Percentiles rank a stretch among this genome's conserved stretches.
Evolutionary conservation across 2,888 invertebrate genomes (phyloP).

Genomic region (Pilophorus perplexus): DNA sequence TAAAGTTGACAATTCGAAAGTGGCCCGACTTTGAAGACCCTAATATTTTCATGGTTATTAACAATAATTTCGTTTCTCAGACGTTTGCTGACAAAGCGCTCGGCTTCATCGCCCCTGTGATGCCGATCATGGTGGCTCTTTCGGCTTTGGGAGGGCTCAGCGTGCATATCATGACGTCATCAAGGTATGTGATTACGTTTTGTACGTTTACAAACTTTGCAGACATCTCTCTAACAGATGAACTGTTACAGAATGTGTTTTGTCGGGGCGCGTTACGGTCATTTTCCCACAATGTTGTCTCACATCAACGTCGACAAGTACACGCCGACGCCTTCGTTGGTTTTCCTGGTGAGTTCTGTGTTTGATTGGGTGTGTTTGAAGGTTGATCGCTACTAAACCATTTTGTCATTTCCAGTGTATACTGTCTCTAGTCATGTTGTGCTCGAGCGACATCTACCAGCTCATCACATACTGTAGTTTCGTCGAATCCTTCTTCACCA

Average conservation of each 20-base stretch:
- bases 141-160: conserved; percentile 91
- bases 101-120: conserved; percentile 72
- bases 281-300: conserved; percentile 77
- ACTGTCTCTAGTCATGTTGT: conserved; percentile 79
- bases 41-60: too few species aligned
- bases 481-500: conserved; percentile 89
- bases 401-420: conserved; percentile 63
- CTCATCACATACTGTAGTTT: conserved; percentile 89
- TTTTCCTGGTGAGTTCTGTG: conserved; percentile 66
- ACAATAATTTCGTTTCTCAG: conserved; percentile 58
- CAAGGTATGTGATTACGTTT: conserved; percentile 56
- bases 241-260: conserved; percentile 69
- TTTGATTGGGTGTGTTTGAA: neutral
- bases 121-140: conserved; percentile 88
- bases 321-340: conserved; percentile 77
- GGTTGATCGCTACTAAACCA: neutral
- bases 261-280: conserved; percentile 85
- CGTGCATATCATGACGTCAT: conserved; percentile 93
- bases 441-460: conserved; percentile 77
- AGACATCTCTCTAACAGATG: too few species aligned
- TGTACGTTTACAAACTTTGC: neutral
- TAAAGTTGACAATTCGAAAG: too few species aligned
- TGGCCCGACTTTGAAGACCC: too few species aligned
- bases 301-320: conserved; percentile 72
- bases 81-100: conserved; percentile 78